These are phyloP conservation scores for Solenodon paradoxus DNA, from an alignment of 2,113 vertebrate genomes.

Conservation along the genomic window DNA sequence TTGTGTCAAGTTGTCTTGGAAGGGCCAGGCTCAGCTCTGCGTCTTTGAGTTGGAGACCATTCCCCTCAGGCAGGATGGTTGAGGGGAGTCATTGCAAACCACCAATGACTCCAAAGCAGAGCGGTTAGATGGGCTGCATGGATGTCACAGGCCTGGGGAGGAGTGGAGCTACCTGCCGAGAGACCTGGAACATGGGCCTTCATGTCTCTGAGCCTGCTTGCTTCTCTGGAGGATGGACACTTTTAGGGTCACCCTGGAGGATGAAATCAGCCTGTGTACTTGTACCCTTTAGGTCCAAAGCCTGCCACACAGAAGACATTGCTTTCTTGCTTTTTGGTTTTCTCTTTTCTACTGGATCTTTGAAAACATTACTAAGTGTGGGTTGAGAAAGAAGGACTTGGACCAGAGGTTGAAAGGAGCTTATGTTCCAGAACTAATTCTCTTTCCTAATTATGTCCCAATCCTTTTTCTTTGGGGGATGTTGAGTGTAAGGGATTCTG, in stretches of 20 bases:
- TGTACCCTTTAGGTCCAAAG: not conserved
- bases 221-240: not conserved
- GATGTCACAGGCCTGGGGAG: not conserved
- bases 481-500: not conserved
- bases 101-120: not conserved
- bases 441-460: not conserved
- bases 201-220: not conserved
- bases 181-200: too few species aligned
- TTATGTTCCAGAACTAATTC: not conserved
- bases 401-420: not conserved
- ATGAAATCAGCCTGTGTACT: not conserved
- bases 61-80: not conserved
- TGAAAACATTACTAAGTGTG: not conserved
- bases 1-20: accelerated
- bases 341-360: not conserved
- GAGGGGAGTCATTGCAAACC: not conserved
- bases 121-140: accelerated
- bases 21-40: not conserved
- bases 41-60: accelerated
- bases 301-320: too few species aligned
- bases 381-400: not conserved
- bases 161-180: accelerated
- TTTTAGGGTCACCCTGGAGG: not conserved
- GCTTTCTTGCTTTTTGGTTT: not conserved
- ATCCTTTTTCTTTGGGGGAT: not conserved